These are phyloP conservation scores for Scrobipalpa costella DNA, from an alignment of 2,888 invertebrate genomes.

Conservation along the genomic window DNA sequence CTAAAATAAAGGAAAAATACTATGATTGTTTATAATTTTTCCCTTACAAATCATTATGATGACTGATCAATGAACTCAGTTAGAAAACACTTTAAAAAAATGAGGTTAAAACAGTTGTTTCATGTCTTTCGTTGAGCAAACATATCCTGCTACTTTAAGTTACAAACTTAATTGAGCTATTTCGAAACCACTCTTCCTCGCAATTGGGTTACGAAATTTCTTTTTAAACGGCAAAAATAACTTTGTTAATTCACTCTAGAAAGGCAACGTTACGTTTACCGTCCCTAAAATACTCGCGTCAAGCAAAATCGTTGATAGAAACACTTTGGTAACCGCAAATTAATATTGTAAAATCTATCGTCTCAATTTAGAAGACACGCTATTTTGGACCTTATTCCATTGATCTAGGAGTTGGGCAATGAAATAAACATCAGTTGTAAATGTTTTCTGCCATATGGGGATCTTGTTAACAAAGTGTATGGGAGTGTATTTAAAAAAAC, in stretches of 20 bases:
- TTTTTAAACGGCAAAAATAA: slow-evolving; percentile 39
- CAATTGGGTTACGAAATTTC: slow-evolving; percentile 40
- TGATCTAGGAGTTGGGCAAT: slow-evolving; percentile 12
- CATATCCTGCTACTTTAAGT: slow-evolving; percentile 44
- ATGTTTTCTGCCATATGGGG: slow-evolving; percentile 53
- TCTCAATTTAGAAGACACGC: slow-evolving; percentile 2
- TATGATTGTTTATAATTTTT: no score
- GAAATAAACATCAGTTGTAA: slow-evolving; percentile 8
- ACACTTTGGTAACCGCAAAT: slow-evolving; percentile 6
- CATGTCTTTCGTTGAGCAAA: slow-evolving; percentile 67
- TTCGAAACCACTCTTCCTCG: slow-evolving; percentile 28
- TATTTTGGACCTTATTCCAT: slow-evolving; percentile 20
- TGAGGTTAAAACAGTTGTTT: slow-evolving; percentile 64
- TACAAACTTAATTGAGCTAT: slow-evolving; percentile 39
- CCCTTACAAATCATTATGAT: not conserved
- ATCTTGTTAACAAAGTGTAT: slow-evolving; percentile 71
- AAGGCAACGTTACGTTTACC: slow-evolving; percentile 20
- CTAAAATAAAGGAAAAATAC: no score
- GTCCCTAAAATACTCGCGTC: not conserved
- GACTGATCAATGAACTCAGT: slow-evolving; percentile 47
- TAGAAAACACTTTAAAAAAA: slow-evolving; percentile 46
- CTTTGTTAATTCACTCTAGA: slow-evolving; percentile 37
- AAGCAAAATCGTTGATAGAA: not conserved
- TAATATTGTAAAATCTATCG: not conserved
- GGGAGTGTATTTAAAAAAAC: slow-evolving; percentile 60